phyloP scores from a whole-genome alignment of 2,113 vertebrate species.

The Spea bombifrons region DNA sequence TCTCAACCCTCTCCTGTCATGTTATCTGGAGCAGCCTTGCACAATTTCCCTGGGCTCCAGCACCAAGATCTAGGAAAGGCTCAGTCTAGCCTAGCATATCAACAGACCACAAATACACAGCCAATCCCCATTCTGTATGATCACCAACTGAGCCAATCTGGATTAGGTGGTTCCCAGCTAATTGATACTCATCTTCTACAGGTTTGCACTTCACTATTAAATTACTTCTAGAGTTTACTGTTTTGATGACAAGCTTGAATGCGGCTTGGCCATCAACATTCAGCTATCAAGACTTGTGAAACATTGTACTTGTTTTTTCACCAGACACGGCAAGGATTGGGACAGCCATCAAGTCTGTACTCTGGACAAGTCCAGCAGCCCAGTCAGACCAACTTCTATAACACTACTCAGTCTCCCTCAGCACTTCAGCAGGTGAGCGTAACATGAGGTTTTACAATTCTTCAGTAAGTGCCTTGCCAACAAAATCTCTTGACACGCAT shows the following conservation, averaged over 20 bases:
- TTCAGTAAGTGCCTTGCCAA: too few relatives aligned
- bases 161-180: slow-evolving; percentile 89
- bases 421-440: slow-evolving; percentile 90
- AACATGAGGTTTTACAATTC: too few relatives aligned
- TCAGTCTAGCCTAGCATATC: slow-evolving; percentile 89
- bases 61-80: slow-evolving; percentile 91
- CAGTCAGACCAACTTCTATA: slow-evolving; percentile 94
- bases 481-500: too few relatives aligned
- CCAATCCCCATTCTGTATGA: slow-evolving; percentile 97
- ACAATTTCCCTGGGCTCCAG: slow-evolving; percentile 90
- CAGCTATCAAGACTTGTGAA: too few relatives aligned
- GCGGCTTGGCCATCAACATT: too few relatives aligned
- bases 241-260: too few relatives aligned
- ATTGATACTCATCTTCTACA: slow-evolving; percentile 95
- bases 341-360: slow-evolving; percentile 94
- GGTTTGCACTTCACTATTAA: slow-evolving; percentile 62
- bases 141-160: slow-evolving; percentile 91
- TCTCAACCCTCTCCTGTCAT: slow-evolving; percentile 93
- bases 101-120: slow-evolving; percentile 90
- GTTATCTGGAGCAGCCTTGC: slow-evolving; percentile 88
- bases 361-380: slow-evolving; percentile 94
- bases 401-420: slow-evolving; percentile 89
- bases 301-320: slow-evolving; percentile 34
- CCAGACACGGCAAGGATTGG: slow-evolving; percentile 92
- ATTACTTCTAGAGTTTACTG: too few relatives aligned